These are phyloP conservation scores for Hoplias malabaricus DNA, from an alignment of 2,113 vertebrate species.

Conservation along the genomic window DNA sequence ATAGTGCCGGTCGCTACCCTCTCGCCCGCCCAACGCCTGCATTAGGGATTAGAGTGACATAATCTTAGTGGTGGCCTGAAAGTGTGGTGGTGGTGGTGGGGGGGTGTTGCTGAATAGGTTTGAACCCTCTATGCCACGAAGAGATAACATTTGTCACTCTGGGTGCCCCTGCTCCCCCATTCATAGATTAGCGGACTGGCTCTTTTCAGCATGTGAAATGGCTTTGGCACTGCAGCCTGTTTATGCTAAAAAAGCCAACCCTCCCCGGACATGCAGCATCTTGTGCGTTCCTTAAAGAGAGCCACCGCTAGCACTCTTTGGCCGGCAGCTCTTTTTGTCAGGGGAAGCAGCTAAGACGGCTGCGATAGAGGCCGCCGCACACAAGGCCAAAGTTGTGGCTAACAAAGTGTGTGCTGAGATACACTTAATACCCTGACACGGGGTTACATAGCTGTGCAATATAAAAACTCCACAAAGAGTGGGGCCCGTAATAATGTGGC, in stretches of 20 bases:
- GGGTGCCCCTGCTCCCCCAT: constrained; percentile 74
- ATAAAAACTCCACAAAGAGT: neutral
- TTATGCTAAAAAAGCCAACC: constrained; percentile 67
- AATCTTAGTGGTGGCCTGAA: constrained; percentile 77
- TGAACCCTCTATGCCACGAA: constrained; percentile 78
- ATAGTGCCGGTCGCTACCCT: constrained; percentile 76
- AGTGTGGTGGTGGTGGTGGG: constrained; percentile 50
- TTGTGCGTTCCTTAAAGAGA: constrained; percentile 66
- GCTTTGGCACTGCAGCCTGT: constrained; percentile 76
- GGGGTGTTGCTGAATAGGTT: constrained; percentile 72
- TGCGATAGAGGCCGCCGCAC: constrained; percentile 16
- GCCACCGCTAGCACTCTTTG: constrained; percentile 53
- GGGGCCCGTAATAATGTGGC: constrained; percentile 33
- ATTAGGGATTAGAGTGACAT: constrained; percentile 81
- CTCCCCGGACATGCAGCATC: constrained; percentile 69
- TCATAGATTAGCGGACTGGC: constrained; percentile 80
- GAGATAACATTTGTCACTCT: constrained; percentile 81
- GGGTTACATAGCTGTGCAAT: constrained; percentile 24
- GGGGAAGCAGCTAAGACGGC: constrained; percentile 37
- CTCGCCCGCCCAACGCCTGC: constrained; percentile 72
- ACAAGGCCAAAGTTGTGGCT: constrained; percentile 12
- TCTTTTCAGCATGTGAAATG: constrained; percentile 77
- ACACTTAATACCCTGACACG: constrained; percentile 44
- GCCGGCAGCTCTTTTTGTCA: constrained; percentile 60
- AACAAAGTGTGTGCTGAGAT: constrained; percentile 39